phyloP scores from a whole-genome alignment of 2,797 vertebrate species.

The Oceanodroma leucorhoa region DNA sequence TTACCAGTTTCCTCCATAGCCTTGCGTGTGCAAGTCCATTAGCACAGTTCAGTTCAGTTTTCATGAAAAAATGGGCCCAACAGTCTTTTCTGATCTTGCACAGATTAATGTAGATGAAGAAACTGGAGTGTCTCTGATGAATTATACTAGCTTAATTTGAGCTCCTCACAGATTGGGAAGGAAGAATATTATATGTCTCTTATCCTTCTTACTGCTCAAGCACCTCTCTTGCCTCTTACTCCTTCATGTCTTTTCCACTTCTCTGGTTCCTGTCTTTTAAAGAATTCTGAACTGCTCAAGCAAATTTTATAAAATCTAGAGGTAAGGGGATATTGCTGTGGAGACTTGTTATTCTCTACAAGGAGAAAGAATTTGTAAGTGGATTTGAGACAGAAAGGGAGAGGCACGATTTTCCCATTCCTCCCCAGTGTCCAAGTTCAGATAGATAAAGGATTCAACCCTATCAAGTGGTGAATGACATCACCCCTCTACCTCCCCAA shows the following conservation, averaged over 20 bases:
- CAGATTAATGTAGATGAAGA: neutral
- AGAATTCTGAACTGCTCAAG: neutral
- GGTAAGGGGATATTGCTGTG: neutral
- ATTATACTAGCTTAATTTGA: neutral
- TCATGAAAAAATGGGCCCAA: neutral
- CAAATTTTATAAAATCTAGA: neutral
- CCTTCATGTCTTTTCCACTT: neutral
- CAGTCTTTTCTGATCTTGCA: neutral
- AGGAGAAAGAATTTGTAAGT: neutral
- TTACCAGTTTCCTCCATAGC: neutral
- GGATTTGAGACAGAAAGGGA: neutral
- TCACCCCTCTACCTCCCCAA: neutral
- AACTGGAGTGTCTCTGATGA: neutral
- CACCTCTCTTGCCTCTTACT: neutral
- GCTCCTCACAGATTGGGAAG: neutral
- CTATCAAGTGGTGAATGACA: slow-evolving; percentile 20
- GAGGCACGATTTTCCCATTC: neutral
- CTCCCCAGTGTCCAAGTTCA: neutral
- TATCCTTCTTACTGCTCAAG: neutral
- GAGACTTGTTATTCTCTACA: neutral
- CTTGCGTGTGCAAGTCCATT: neutral
- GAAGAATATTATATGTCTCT: neutral
- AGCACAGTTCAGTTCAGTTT: neutral
- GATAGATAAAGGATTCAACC: slow-evolving; percentile 2
- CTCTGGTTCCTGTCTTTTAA: neutral